A percentile compares a stretch with the other conserved stretches of the same genome.
Conservation (phyloP, 2,888 invertebrate species). For the Hydropsyche betteni region DNA sequence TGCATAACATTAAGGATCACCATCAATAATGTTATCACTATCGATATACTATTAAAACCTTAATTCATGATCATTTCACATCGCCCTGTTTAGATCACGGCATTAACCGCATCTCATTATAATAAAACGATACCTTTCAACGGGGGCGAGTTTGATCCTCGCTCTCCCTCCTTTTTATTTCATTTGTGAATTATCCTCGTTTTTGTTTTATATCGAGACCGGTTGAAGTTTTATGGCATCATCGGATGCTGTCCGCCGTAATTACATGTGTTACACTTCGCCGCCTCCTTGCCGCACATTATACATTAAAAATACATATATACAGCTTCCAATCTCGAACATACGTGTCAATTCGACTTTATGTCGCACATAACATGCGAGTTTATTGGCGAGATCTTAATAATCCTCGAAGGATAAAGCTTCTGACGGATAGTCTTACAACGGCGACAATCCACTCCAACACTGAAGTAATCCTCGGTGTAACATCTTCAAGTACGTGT, state of each 20-base stretch:
- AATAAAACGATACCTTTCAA: slow-evolving; percentile 20
- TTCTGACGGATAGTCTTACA: too few relatives aligned
- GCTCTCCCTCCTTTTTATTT: neutral
- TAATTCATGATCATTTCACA: neutral
- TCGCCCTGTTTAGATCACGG: neutral
- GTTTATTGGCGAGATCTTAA: too few relatives aligned
- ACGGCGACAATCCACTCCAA: too few relatives aligned
- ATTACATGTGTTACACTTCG: slow-evolving; percentile 37
- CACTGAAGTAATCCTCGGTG: too few relatives aligned
- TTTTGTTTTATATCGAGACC: slow-evolving; percentile 17
- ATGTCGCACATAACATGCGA: neutral
- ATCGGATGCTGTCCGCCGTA: slow-evolving; percentile 34
- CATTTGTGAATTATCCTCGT: neutral
- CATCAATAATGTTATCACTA: too few relatives aligned
- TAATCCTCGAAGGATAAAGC: too few relatives aligned
- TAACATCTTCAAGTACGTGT: too few relatives aligned
- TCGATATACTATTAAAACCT: neutral
- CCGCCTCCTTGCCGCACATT: slow-evolving; percentile 21
- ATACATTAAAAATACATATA: too few relatives aligned
- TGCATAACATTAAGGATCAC: too few relatives aligned
- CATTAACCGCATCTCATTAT: slow-evolving; percentile 7
- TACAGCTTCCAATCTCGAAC: slow-evolving; percentile 20
- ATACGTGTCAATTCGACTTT: slow-evolving; percentile 12
- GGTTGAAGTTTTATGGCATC: slow-evolving; percentile 38
- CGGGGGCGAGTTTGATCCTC: neutral